phyloP scores from a whole-genome alignment of 2,888 invertebrate genomes.

The Blera fallax region DNA sequence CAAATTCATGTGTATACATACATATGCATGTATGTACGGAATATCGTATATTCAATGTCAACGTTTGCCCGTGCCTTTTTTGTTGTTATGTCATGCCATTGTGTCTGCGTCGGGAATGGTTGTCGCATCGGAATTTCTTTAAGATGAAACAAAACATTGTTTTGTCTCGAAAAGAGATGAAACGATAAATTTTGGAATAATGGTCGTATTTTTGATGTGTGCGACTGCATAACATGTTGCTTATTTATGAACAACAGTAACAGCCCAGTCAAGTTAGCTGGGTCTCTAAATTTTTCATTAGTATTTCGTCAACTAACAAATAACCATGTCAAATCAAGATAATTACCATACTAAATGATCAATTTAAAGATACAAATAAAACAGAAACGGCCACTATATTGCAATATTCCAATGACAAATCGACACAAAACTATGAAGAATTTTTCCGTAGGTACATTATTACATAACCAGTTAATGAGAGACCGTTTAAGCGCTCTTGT shows the following conservation, averaged over 20 bases:
- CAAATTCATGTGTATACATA: background rate
- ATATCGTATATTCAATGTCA: constrained; percentile 41
- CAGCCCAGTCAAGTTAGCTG: background rate
- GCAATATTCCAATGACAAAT: constrained; percentile 15
- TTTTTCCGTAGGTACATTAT: background rate
- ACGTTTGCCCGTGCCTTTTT: background rate
- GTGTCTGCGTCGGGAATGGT: background rate
- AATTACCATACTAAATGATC: constrained; percentile 35
- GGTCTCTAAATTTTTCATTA: background rate
- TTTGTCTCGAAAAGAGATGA: background rate
- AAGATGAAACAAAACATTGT: background rate
- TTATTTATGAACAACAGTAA: constrained; percentile 5
- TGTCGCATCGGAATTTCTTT: background rate
- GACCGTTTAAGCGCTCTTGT: background rate
- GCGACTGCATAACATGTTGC: constrained; percentile 32
- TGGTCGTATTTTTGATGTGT: background rate
- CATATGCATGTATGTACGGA: background rate
- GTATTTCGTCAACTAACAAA: constrained; percentile 26
- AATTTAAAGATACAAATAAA: background rate
- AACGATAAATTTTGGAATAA: constrained; percentile 3
- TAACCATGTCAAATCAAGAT: constrained; percentile 3
- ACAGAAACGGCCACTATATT: background rate
- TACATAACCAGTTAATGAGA: background rate
- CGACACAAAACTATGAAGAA: background rate
- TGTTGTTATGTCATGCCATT: constrained; percentile 13